Evolutionary conservation across 2,113 vertebrate genomes (phyloP), one percentile per base, ranked within the genome.

Genomic region (Romanogobio albipinnatus): DNA sequence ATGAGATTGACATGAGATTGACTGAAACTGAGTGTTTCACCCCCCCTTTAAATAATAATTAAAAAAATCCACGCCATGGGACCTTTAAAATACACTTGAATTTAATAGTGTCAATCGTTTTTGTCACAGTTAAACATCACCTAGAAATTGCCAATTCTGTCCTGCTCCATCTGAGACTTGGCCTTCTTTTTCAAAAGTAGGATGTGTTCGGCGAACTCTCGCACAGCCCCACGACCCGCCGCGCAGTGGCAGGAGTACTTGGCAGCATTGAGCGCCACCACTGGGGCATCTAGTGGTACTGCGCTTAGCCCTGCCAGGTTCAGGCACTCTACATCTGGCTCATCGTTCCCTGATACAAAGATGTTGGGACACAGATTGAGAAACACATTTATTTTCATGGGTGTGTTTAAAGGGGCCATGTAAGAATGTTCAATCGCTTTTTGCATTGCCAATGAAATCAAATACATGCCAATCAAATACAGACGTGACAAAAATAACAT

Each of bases 181-280:
- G 94, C 93, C 70, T 94, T 95, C 66, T 96, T 90, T 14, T 94
- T 92, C 43, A 96, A 92, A 24, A 94, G 92, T 39, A 95, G 94
- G 80, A 99, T 95, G 91, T 97, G 94, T 7, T 98, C 96, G 0
- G 94, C 92, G 8, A 99, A 98, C 91, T 99, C 97, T n/a, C 95
- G 88, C 76, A 98, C 53, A 0, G 96, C 96, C 0, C 97, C 96
- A 0, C 56, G 90, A 13, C 97, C 98, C 0, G 95, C 96, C 0
- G 0, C 45, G 0, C 82, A 89, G 74, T 76, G 93, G 85, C 98
- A 98, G 1, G 93, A 93, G 85, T 97, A 98, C 14, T 93, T 95
- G 0, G 96, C 94, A 0, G 96, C 95, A 10, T 96, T 95, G 73
- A 93, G 90, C 49, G 94, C 95, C 0, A 90, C 66, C 0, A 84